These are phyloP conservation scores for Noctilio leporinus DNA, from an alignment of 2,113 vertebrate genomes.

Conservation along the genomic window DNA sequence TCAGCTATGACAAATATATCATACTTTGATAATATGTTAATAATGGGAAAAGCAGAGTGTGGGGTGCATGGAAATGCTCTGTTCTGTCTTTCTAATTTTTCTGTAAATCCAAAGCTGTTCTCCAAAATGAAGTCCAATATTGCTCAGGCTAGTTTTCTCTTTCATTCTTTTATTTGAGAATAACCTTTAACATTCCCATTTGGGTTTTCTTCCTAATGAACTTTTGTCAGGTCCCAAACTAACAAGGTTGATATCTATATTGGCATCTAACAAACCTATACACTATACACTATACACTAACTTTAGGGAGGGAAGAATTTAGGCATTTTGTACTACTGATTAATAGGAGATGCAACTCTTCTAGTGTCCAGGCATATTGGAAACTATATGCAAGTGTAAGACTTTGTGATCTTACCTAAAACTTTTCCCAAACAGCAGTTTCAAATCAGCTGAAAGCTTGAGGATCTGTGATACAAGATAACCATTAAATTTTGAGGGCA, in stretches of 20 bases:
- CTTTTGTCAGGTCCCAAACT: not conserved
- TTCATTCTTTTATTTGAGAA: not conserved
- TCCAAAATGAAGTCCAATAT: not conserved
- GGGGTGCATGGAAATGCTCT: not conserved
- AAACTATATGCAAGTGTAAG: not conserved
- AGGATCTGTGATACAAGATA: not conserved
- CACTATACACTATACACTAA: not conserved
- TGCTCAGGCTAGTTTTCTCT: not conserved
- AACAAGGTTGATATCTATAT: not conserved
- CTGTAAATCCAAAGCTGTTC: not conserved
- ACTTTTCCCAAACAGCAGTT: not conserved
- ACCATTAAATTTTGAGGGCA: not conserved
- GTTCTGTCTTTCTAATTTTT: not conserved
- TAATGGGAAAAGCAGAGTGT: not conserved
- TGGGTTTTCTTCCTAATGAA: not conserved
- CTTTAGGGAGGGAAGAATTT: not conserved
- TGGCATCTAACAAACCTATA: not conserved
- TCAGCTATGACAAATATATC: not conserved
- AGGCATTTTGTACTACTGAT: not conserved
- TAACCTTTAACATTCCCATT: not conserved
- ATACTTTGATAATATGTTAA: too few relatives aligned
- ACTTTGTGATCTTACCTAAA: not conserved
- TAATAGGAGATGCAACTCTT: not conserved
- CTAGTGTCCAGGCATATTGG: not conserved
- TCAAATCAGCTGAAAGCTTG: not conserved